These are phyloP conservation scores for Physeter macrocephalus DNA, from an alignment of 2,113 vertebrate species.

Conservation along the genomic window DNA sequence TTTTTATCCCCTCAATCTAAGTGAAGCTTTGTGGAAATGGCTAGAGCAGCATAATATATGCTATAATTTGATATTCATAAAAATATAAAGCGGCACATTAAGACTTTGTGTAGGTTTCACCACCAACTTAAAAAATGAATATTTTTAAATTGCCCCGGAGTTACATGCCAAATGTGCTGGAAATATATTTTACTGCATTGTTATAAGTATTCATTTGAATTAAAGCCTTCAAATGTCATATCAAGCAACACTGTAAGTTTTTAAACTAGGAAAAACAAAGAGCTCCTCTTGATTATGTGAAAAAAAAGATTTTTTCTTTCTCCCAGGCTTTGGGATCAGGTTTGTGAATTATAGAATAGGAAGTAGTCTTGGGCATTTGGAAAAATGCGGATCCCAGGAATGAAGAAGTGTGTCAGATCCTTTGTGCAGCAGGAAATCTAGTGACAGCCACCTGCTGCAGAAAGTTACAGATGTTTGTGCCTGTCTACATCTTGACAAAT, in stretches of 20 bases:
- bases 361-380: background rate
- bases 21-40: background rate
- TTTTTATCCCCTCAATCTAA: background rate
- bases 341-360: background rate
- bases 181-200: background rate
- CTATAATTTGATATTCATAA: background rate
- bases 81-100: background rate
- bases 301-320: background rate
- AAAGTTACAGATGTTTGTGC: background rate
- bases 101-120: background rate
- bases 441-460: background rate
- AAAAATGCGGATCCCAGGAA: background rate
- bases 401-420: background rate
- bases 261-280: background rate
- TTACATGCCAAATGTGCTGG: background rate
- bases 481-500: slow-evolving; percentile 7
- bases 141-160: background rate
- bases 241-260: background rate
- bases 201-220: slow-evolving; percentile 11
- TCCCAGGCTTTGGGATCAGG: background rate
- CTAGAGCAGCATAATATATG: background rate
- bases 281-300: background rate
- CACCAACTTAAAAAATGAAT: background rate
- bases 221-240: slow-evolving; percentile 10
- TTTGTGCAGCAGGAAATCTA: background rate